Percentiles rank a stretch among this genome's conserved stretches.
Evolutionary conservation across 2,888 invertebrate species (phyloP).

Genomic region (Dasypogon diadema): DNA sequence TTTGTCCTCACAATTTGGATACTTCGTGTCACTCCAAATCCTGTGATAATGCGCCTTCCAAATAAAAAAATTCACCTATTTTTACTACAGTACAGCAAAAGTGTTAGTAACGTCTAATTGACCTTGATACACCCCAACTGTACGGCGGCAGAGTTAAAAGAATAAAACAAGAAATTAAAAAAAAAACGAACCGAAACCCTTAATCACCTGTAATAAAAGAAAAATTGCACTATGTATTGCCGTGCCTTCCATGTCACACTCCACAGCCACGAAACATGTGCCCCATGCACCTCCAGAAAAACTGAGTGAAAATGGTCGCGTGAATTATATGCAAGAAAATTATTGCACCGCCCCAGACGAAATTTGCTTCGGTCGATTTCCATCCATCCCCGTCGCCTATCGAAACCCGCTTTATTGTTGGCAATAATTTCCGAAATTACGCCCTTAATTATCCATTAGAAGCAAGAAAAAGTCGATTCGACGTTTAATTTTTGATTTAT

Average conservation of each 20-base stretch:
- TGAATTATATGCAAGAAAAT: constrained; percentile 26
- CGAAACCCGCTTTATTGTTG: constrained; percentile 39
- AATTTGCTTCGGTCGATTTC: neutral
- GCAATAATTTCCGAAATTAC: constrained; percentile 46
- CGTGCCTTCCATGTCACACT: neutral
- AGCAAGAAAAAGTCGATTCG: constrained; percentile 41
- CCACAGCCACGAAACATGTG: neutral
- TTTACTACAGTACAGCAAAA: too few species aligned
- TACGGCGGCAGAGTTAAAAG: neutral
- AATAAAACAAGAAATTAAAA: neutral
- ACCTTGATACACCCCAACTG: neutral
- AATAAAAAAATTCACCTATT: too few species aligned
- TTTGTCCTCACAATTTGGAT: too few species aligned
- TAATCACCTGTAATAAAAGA: neutral
- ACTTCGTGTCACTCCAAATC: too few species aligned
- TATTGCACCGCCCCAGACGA: constrained; percentile 18
- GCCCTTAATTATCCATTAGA: constrained; percentile 44
- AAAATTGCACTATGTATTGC: neutral
- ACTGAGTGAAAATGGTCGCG: constrained; percentile 6
- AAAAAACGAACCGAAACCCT: neutral
- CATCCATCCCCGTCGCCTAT: neutral
- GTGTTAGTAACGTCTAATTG: neutral
- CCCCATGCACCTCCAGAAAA: constrained; percentile 23
- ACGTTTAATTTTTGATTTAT: constrained; percentile 50
- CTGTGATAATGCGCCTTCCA: too few species aligned